Evolutionary conservation across 2,797 vertebrate genomes (phyloP).

Genomic region (Caiman crocodilus): DNA sequence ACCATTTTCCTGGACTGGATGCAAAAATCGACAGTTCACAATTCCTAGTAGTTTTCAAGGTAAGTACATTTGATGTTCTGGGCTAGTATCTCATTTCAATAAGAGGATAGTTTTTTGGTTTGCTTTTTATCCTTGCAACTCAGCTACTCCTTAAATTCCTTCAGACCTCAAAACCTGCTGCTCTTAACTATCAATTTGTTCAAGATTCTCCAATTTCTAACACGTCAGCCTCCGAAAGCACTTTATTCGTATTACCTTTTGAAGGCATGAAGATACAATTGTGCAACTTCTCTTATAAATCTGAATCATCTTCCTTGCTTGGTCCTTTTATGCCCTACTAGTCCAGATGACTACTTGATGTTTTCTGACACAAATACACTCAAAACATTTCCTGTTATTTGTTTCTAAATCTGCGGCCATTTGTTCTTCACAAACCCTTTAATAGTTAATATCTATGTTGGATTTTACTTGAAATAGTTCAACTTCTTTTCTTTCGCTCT

Average conservation of each 20-base stretch:
- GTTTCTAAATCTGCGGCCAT: not conserved
- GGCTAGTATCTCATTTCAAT: not conserved
- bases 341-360: not conserved
- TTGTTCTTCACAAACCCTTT: not conserved
- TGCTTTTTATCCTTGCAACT: not conserved
- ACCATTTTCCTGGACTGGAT: not conserved
- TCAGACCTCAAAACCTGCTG: not conserved
- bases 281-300: not conserved
- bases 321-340: not conserved
- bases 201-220: not conserved
- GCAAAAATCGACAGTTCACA: not conserved
- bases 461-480: not conserved
- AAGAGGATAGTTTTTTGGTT: not conserved
- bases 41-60: not conserved
- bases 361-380: not conserved
- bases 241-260: not conserved
- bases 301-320: not conserved
- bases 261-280: not conserved
- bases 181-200: not conserved
- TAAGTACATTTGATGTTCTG: not conserved
- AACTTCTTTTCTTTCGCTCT: not conserved
- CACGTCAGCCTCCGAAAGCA: fast-evolving
- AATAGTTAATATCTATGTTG: not conserved
- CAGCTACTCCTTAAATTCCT: not conserved
- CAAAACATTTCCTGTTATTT: not conserved